Evolutionary conservation across 1,140 invertebrate species (phyloP).

Genomic region (Epicauta chinensis): DNA sequence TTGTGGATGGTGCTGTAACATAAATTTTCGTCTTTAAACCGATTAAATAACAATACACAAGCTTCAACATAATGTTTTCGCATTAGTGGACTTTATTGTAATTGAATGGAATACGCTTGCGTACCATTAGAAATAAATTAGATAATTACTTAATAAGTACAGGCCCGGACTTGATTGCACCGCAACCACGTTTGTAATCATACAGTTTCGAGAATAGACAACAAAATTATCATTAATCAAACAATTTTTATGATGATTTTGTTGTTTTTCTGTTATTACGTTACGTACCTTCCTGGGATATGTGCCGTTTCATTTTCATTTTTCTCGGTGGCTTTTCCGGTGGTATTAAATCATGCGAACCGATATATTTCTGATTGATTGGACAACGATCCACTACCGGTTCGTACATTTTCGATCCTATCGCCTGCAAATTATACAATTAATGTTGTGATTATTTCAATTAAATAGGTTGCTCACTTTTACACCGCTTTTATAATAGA

Average conservation of each 20-base stretch:
- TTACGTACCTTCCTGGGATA: neutral
- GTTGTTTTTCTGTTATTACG: neutral
- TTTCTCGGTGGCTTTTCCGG: conserved; percentile 24
- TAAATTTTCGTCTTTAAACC: no score
- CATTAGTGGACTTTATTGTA: neutral
- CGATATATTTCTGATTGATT: conserved; percentile 6
- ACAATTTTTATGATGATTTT: neutral
- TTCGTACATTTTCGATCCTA: conserved; percentile 23
- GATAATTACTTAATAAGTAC: conserved; percentile 10
- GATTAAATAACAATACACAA: no score
- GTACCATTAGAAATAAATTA: conserved; percentile 5
- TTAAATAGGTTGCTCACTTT: neutral
- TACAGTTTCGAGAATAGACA: neutral
- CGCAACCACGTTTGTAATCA: neutral
- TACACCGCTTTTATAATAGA: no score
- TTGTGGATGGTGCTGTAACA: no score
- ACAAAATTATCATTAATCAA: neutral
- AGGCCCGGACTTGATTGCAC: neutral
- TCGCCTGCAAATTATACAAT: conserved; percentile 1
- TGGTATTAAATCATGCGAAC: conserved; percentile 1
- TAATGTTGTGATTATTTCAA: neutral
- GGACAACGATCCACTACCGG: conserved; percentile 24
- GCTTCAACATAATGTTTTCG: no score
- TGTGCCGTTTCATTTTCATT: conserved; percentile 9
- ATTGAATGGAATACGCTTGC: conserved; percentile 11